Evolutionary conservation across 53 echinoderm and acorn worm species (phyloP), one percentile per base, ranked within the genome.

Genomic region (Echinometra lucunter): DNA sequence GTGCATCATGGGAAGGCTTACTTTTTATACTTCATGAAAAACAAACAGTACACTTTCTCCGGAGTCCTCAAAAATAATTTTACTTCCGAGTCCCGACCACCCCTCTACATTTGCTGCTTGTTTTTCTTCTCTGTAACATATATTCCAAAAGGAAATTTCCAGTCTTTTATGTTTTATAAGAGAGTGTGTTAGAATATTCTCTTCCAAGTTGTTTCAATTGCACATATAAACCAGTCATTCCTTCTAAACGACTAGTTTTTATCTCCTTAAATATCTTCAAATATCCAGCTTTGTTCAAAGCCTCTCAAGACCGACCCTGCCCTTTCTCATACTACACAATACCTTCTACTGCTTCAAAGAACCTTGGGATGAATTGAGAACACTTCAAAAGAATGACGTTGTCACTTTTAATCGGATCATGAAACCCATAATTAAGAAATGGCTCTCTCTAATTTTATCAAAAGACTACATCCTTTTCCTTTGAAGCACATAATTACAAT

Each of bases 381-480:
- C 15, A 81, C 7, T n/a, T 81, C 5, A 40, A 81, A 19, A 81
- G 44, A 40, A 44, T 10, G 34, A n/a, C 7, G 42, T 28, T 25
- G 23, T 13, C 18, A 81, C 44, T 40, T 81, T 44, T 25, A 44
- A 40, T 40, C 23, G 27, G 53, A 53, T 13, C 49, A 47, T 47
- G 49, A 85, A 53, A 47, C 21, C 28, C n/a, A 30, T 47, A 47
- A 85, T 85, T 0, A 37, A 2, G n/a, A 15, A 85, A 47, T 47
- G 28, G 28, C 6, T 49, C 30, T 9, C 85, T 15, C 28, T 85
- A 45, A 85, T 30, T 49, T 30, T 10, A 28, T 6, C 47, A n/a
- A 47, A 85, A 9, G 85, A 53, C 85, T 49, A 85, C 85, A 49
- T 85, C 85, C 85, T 49, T 17, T n/a, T 13, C 85, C 49, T 85